Conservation (phyloP, 1,140 invertebrate species). For the Polyergus mexicanus region DNA sequence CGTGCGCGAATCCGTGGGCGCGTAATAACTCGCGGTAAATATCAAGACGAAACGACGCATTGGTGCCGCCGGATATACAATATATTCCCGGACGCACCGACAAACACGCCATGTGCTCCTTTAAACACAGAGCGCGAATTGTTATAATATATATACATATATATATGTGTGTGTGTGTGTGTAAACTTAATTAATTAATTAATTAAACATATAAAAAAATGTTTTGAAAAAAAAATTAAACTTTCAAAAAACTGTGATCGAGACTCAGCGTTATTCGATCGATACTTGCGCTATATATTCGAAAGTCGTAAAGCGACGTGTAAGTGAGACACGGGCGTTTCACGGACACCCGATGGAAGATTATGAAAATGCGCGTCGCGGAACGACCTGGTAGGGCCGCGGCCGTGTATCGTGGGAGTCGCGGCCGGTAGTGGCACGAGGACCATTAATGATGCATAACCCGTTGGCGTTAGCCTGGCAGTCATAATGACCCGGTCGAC, state of each 20-base stretch:
- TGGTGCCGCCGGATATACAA: constrained; percentile 28
- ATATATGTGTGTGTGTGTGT: no score
- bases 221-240: no score
- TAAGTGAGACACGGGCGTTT: constrained; percentile 21
- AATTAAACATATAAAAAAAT: no score
- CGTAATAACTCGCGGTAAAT: constrained; percentile 57
- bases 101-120: neutral
- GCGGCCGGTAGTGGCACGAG: constrained; percentile 70
- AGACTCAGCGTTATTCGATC: neutral
- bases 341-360: constrained; percentile 60
- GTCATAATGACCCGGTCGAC: constrained; percentile 79
- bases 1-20: constrained; percentile 32
- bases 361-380: constrained; percentile 67
- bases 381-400: constrained; percentile 29
- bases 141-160: no score
- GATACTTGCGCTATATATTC: neutral
- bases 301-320: neutral
- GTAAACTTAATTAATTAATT: neutral
- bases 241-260: neutral
- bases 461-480: constrained; percentile 79
- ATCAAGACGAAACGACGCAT: constrained; percentile 40
- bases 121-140: neutral
- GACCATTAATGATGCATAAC: constrained; percentile 81
- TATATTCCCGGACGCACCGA: constrained; percentile 10
- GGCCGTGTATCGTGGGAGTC: constrained; percentile 71